phyloP scores from a whole-genome alignment of 2,888 invertebrate species.

The Pheosia gnoma region DNA sequence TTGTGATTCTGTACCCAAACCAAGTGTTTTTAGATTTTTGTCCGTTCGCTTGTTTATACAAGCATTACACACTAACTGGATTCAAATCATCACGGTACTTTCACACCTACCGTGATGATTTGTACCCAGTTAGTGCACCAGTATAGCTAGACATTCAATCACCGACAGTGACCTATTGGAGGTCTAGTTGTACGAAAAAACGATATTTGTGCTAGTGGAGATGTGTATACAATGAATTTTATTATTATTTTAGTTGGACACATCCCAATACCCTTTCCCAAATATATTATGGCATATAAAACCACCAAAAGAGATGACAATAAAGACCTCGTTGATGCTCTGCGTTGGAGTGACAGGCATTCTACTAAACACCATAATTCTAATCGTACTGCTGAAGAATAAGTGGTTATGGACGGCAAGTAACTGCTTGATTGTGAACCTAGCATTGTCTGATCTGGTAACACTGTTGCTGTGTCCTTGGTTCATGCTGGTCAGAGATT shows the following conservation, averaged over 20 bases:
- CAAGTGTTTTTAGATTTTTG: too few relatives aligned
- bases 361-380: conserved; percentile 86
- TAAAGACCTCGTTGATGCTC: conserved; percentile 85
- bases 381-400: conserved; percentile 85
- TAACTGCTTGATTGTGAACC: conserved; percentile 89
- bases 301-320: conserved; percentile 83
- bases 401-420: conserved; percentile 87
- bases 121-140: too few relatives aligned
- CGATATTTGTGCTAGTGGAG: too few relatives aligned
- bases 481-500: conserved; percentile 89
- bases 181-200: too few relatives aligned
- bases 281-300: conserved; percentile 87
- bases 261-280: conserved; percentile 80
- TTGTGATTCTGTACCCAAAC: too few relatives aligned
- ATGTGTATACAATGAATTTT: neutral
- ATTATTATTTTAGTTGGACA: conserved; percentile 62
- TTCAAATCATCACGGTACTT: too few relatives aligned
- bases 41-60: too few relatives aligned
- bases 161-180: too few relatives aligned
- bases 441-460: conserved; percentile 88
- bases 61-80: too few relatives aligned
- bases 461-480: conserved; percentile 88
- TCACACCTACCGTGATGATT: too few relatives aligned
- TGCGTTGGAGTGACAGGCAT: conserved; percentile 86
- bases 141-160: too few relatives aligned